Evolutionary conservation across 2,797 vertebrate genomes (phyloP).

Genomic region (Typhlichthys subterraneus): DNA sequence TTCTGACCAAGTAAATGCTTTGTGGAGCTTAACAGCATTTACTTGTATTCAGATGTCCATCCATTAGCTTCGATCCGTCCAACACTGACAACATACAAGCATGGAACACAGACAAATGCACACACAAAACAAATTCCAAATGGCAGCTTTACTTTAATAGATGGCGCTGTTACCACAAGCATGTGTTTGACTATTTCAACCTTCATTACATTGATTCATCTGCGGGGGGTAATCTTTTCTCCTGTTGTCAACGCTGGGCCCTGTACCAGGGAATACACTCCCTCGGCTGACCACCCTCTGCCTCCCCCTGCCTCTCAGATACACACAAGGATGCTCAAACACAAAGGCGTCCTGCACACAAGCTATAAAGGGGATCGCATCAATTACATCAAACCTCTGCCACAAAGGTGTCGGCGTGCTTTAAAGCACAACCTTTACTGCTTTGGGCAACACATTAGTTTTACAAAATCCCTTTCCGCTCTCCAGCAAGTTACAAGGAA

Average conservation of each 20-base stretch:
- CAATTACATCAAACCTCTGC: slow-evolving; percentile 38
- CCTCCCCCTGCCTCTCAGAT: background rate
- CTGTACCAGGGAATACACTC: slow-evolving; percentile 19
- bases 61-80: background rate
- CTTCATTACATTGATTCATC: slow-evolving; percentile 34
- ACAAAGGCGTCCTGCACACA: slow-evolving; percentile 5
- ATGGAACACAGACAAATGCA: background rate
- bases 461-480: slow-evolving; percentile 43
- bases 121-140: background rate
- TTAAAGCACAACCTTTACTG: slow-evolving; percentile 20
- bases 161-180: slow-evolving; percentile 21
- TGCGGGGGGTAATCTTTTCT: slow-evolving; percentile 13
- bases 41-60: no score
- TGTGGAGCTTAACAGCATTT: no score
- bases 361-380: slow-evolving; percentile 30
- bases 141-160: background rate
- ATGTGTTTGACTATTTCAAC: slow-evolving; percentile 16
- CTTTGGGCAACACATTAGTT: slow-evolving; percentile 28
- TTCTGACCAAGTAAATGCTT: no score
- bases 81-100: background rate
- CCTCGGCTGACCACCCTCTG: slow-evolving; percentile 16
- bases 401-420: slow-evolving; percentile 33
- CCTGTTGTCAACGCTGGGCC: slow-evolving; percentile 20
- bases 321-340: slow-evolving; percentile 11
- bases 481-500: slow-evolving; percentile 24